Percentiles rank a stretch among this genome's conserved stretches.
Conservation (phyloP, 2,888 invertebrate genomes). For the Parnassius mnemosyne region DNA sequence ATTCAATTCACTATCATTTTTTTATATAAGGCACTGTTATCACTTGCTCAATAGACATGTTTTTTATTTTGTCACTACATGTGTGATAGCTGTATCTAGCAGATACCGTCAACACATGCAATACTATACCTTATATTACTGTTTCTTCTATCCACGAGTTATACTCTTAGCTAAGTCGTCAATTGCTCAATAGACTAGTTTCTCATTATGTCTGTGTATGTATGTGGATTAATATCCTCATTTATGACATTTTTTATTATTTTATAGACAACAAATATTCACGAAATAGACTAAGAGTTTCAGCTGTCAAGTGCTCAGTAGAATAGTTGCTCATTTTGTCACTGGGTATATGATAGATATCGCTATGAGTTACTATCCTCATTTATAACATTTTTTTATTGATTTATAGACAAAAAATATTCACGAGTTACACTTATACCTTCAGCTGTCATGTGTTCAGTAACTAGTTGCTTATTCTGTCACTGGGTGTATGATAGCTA, state of each 20-base stretch:
- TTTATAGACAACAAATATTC: neutral
- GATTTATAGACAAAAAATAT: neutral
- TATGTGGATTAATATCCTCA: constrained; percentile 34
- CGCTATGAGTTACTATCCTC: neutral
- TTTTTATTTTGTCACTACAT: constrained; percentile 36
- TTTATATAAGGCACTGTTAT: constrained; percentile 26
- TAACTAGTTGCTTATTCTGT: constrained; percentile 29
- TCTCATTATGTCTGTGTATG: neutral
- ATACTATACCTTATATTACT: neutral
- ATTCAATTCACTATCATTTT: no score
- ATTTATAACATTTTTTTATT: no score
- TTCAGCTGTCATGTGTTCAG: constrained; percentile 29
- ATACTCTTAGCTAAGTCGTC: no score
- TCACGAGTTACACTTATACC: constrained; percentile 30
- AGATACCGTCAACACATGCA: neutral
- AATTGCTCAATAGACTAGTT: constrained; percentile 5
- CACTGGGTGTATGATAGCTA: neutral
- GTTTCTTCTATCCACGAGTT: no score
- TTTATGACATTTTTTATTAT: constrained; percentile 15
- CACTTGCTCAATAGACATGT: constrained; percentile 29
- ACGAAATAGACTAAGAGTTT: neutral
- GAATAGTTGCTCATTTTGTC: constrained; percentile 24
- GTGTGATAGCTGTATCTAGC: constrained; percentile 27
- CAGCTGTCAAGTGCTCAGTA: constrained; percentile 30
- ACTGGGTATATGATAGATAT: constrained; percentile 31